Percentiles rank a stretch among this genome's conserved stretches.
Evolutionary conservation across 2,797 vertebrate species (phyloP).

Genomic region (Sebastes cheni): DNA sequence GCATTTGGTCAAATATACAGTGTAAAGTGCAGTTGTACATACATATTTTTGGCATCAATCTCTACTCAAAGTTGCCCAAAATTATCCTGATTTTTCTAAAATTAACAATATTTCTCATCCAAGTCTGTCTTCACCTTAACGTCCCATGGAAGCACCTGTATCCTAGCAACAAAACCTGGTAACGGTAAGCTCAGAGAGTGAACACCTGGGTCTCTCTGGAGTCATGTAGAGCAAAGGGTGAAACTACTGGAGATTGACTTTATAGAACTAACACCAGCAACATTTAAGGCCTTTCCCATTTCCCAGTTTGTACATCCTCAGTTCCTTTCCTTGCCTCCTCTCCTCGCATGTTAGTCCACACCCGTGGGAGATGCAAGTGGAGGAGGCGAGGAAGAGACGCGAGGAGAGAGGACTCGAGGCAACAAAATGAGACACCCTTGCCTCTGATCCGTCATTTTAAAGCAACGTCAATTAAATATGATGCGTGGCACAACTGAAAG

Average conservation of each 20-base stretch:
- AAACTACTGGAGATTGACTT: background rate
- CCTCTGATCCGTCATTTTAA: no score
- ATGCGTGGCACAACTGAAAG: no score
- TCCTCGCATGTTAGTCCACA: background rate
- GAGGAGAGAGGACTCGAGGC: no score
- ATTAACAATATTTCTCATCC: background rate
- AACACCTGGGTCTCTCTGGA: background rate
- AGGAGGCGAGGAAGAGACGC: no score
- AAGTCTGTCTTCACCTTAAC: no score
- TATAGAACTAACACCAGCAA: background rate
- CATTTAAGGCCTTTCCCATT: background rate
- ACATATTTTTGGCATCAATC: background rate
- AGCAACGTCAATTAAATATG: no score
- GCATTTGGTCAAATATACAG: background rate
- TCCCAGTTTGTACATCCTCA: no score
- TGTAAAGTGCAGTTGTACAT: background rate
- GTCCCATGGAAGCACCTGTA: no score
- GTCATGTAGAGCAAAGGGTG: background rate
- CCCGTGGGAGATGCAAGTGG: background rate
- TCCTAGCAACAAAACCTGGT: no score
- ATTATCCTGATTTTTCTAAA: background rate
- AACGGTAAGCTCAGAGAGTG: background rate
- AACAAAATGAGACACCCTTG: no score
- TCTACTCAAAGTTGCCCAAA: background rate
- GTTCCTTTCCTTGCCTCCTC: background rate